Percentiles rank a stretch among this genome's conserved stretches.
Evolutionary conservation across 2,888 invertebrate genomes (phyloP).

Genomic region (Brachypterus glaber): DNA sequence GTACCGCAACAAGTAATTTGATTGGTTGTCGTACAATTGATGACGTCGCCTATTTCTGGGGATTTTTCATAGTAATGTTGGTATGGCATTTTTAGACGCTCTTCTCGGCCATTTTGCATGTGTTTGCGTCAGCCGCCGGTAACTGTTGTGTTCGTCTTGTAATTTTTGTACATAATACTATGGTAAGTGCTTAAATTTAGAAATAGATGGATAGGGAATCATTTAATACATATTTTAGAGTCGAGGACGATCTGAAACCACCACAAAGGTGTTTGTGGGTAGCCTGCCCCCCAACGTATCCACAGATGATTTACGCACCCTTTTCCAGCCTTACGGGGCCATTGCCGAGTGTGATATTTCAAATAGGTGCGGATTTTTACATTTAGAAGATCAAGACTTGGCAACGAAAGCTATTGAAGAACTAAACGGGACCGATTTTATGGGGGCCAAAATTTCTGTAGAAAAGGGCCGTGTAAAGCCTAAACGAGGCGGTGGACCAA

Average conservation of each 20-base stretch:
- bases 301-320: slow-evolving; percentile 67
- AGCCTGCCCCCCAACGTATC: slow-evolving; percentile 79
- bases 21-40: no score
- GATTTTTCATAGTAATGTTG: no score
- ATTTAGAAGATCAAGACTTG: slow-evolving; percentile 75
- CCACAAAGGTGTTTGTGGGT: slow-evolving; percentile 82
- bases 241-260: slow-evolving; percentile 34
- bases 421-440: slow-evolving; percentile 71
- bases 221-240: slow-evolving; percentile 23
- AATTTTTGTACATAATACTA: neutral
- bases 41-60: no score
- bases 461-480: slow-evolving; percentile 74
- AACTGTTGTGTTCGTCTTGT: slow-evolving; percentile 4
- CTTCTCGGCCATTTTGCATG: neutral
- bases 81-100: no score
- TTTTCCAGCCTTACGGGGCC: slow-evolving; percentile 78
- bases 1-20: no score
- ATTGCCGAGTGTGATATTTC: slow-evolving; percentile 93
- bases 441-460: slow-evolving; percentile 75
- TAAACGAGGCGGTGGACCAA: slow-evolving; percentile 45
- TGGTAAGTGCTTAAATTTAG: neutral
- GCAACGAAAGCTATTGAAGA: slow-evolving; percentile 73
- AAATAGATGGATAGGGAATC: neutral
- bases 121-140: slow-evolving; percentile 2
- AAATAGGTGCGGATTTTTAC: slow-evolving; percentile 90